Evolutionary conservation across 1,140 invertebrate species (phyloP).

Genomic region (Drosophila miranda): DNA sequence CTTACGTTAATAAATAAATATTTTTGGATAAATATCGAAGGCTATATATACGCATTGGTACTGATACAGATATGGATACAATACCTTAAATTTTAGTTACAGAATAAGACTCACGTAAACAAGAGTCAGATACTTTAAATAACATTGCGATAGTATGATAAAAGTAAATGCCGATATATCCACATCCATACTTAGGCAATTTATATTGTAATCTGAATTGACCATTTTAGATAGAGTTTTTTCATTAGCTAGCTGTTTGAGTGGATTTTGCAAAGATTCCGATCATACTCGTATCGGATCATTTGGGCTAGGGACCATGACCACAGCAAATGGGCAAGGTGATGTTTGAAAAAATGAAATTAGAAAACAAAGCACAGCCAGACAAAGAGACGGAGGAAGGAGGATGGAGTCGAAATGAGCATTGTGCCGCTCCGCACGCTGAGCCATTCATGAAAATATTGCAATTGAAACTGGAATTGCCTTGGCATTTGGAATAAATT

Average conservation of each 20-base stretch:
- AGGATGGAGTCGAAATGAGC: slow-evolving; percentile 10
- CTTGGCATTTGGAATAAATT: slow-evolving; percentile 75
- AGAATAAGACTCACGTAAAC: too few relatives aligned
- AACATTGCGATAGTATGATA: too few relatives aligned
- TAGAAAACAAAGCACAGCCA: slow-evolving; percentile 26
- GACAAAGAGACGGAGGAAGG: slow-evolving; percentile 7
- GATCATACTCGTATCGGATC: background rate
- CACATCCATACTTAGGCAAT: background rate
- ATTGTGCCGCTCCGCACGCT: slow-evolving; percentile 35
- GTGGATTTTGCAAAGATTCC: too few relatives aligned
- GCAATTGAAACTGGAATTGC: slow-evolving; percentile 63
- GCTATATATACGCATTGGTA: too few relatives aligned
- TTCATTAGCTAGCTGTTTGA: too few relatives aligned
- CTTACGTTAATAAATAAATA: too few relatives aligned
- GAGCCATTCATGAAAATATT: slow-evolving; percentile 62
- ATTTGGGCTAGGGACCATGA: slow-evolving; percentile 19
- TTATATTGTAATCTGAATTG: too few relatives aligned
- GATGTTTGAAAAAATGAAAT: slow-evolving; percentile 45
- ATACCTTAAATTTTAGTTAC: too few relatives aligned
- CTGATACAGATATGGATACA: too few relatives aligned
- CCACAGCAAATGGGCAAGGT: slow-evolving; percentile 48
- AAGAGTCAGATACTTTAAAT: too few relatives aligned
- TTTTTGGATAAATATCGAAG: too few relatives aligned
- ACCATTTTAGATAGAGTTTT: too few relatives aligned
- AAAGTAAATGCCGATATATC: background rate